A percentile compares a stretch with the other conserved stretches of the same genome.
These are phyloP conservation scores for Drosophila albomicans DNA, from an alignment of 1,140 invertebrate genomes.

Conservation along the genomic window DNA sequence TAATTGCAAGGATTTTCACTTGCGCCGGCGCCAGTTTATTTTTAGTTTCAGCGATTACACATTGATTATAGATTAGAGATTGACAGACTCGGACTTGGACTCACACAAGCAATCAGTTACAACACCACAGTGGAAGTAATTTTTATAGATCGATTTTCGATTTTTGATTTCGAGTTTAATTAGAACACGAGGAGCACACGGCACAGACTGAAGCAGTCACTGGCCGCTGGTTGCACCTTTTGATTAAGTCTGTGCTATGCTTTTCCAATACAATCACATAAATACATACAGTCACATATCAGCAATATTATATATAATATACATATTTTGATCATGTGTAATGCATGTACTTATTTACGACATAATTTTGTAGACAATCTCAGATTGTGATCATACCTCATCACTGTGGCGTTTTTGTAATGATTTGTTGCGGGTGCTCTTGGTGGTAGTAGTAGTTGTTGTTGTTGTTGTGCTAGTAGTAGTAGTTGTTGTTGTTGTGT, in stretches of 20 bases:
- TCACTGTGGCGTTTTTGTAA: conserved; percentile 72
- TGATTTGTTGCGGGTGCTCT: conserved; percentile 50
- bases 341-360: conserved; percentile 28
- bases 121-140: conserved; percentile 70
- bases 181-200: conserved; percentile 66
- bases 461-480: conserved; percentile 9
- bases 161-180: conserved; percentile 9
- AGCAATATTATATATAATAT: conserved; percentile 14
- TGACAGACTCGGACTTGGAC: conserved; percentile 4
- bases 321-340: conserved; percentile 1
- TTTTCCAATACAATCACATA: conserved; percentile 44
- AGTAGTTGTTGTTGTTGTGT: not conserved
- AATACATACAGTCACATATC: conserved; percentile 25
- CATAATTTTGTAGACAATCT: conserved; percentile 54
- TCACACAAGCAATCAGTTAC: conserved; percentile 67
- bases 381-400: conserved; percentile 71
- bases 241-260: conserved; percentile 58
- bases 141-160: conserved; percentile 29
- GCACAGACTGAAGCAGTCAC: conserved; percentile 62
- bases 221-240: conserved; percentile 40
- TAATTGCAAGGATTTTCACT: not conserved
- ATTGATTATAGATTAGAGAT: conserved; percentile 10
- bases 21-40: conserved; percentile 31
- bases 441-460: not conserved
- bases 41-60: conserved; percentile 43